Conservation (phyloP, 2,888 invertebrate genomes). For the Teleogryllus oceanicus region DNA sequence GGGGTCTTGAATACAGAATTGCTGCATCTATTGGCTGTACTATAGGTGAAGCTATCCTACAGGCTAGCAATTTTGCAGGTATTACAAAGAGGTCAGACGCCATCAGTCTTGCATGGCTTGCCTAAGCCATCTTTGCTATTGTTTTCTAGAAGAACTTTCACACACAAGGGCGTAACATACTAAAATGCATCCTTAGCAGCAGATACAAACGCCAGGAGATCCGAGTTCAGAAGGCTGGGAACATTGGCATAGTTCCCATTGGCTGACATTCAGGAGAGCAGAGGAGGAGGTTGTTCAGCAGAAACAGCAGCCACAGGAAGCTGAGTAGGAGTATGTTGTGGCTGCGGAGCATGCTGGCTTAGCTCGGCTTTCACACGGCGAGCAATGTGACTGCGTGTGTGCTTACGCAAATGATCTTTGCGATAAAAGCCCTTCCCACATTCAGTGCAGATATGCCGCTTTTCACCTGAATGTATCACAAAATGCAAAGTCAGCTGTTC, state of each 20-base stretch:
- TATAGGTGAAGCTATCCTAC: background rate
- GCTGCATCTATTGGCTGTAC: slow-evolving; percentile 18
- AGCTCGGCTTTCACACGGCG: slow-evolving; percentile 80
- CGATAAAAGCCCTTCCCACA: slow-evolving; percentile 88
- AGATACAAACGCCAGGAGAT: slow-evolving; percentile 39
- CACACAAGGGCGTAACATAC: slow-evolving; percentile 30
- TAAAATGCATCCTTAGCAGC: slow-evolving; percentile 38
- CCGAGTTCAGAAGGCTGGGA: slow-evolving; percentile 39
- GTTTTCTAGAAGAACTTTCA: slow-evolving; percentile 26
- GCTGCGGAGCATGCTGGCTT: slow-evolving; percentile 59
- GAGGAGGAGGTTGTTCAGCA: slow-evolving; percentile 37
- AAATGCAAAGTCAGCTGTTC: slow-evolving; percentile 85
- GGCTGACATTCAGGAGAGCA: slow-evolving; percentile 39
- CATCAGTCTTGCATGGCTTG: slow-evolving; percentile 20
- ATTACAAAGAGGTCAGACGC: slow-evolving; percentile 9
- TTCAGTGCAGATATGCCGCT: slow-evolving; percentile 80
- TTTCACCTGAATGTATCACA: slow-evolving; percentile 86
- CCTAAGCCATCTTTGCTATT: slow-evolving; percentile 24
- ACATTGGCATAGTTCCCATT: slow-evolving; percentile 39
- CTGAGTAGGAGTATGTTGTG: slow-evolving; percentile 32
- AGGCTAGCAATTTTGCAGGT: slow-evolving; percentile 18
- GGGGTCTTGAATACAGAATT: background rate
- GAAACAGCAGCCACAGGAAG: slow-evolving; percentile 33
- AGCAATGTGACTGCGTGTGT: slow-evolving; percentile 80
- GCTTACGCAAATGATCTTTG: slow-evolving; percentile 81